Base-by-base conservation (phyloP, 2,113 vertebrate species). In the Lamprologus speciosus region DNA sequence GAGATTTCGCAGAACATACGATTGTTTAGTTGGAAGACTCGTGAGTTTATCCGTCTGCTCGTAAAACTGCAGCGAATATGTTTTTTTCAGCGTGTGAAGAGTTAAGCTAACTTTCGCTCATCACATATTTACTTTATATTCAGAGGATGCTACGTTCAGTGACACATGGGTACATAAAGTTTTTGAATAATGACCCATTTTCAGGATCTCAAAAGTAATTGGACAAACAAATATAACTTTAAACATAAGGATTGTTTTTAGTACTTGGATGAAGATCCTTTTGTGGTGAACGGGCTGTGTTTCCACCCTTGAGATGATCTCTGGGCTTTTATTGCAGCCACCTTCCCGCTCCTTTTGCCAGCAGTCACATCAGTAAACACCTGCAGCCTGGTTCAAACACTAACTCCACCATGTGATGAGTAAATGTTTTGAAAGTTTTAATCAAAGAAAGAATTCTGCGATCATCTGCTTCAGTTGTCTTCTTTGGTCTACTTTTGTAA, bases 31-130 rank as follows among this genome's bases (percentile, higher is more conserved):
- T 45, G 14, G 40, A 73, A 1, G 23, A 47, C 23, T 17, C 16
- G 5, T 47, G 40, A 17, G 23, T 75, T 28, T 28, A 47, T 45
- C 23, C 5, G 6, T 26, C 37, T 73, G 14, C n/a, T 45, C 13
- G 8, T 45, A 23, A 45, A 10, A 73, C 21, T 7, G 40, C 40
- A 17, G 5, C 9, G 6, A 47, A 75, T 73, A 37, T 6, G 37
- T 0, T 0, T 3, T 70, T 16, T 40, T 3, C 12, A 23, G 4
- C 5, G 6, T 47, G 37, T 23, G 21, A 70, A 26, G 5, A 16
- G 37, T 16, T 23, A 70, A 16, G n/a, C 37, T 70, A 45, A 37
- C 65, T 40, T 10, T 45, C 21, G 3, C 37, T 2, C 13, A 42
- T 26, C 3, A 4, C 63, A n/a, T 42, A 21, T 21, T 63, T 63